Evolutionary conservation across 2,113 vertebrate species (phyloP).

Genomic region (Brienomyrus longianalis): DNA sequence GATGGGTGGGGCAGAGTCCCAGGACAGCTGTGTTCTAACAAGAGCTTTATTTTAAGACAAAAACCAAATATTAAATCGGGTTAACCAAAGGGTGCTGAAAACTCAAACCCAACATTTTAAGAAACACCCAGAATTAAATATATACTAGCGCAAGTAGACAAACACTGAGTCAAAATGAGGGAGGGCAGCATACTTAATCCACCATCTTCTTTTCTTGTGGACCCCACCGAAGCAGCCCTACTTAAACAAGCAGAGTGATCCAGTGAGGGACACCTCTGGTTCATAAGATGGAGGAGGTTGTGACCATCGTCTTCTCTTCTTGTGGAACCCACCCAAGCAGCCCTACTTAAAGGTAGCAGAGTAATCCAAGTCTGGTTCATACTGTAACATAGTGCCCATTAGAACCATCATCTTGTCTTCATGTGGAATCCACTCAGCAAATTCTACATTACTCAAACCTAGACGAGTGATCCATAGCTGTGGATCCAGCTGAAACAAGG

Average conservation of each 20-base stretch:
- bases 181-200: not conserved
- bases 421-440: not conserved
- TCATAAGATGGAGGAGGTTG: not conserved
- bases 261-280: not conserved
- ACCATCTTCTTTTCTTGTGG: not conserved
- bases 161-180: not conserved
- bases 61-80: not conserved
- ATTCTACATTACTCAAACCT: not conserved
- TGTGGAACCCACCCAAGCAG: not conserved
- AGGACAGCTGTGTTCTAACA: not conserved
- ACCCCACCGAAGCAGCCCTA: not conserved
- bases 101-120: not conserved
- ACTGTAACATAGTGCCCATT: not conserved
- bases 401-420: not conserved
- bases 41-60: not conserved
- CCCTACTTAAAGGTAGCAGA: not conserved
- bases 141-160: not conserved
- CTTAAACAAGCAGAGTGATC: not conserved
- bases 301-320: not conserved
- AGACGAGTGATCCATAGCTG: not conserved
- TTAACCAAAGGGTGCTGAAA: not conserved
- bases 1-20: not conserved
- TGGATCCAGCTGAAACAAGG: not conserved
- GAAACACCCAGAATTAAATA: not conserved
- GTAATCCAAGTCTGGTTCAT: not conserved